phyloP scores from a whole-genome alignment of 2,888 invertebrate genomes.

The Hirtodrosophila histrioides region DNA sequence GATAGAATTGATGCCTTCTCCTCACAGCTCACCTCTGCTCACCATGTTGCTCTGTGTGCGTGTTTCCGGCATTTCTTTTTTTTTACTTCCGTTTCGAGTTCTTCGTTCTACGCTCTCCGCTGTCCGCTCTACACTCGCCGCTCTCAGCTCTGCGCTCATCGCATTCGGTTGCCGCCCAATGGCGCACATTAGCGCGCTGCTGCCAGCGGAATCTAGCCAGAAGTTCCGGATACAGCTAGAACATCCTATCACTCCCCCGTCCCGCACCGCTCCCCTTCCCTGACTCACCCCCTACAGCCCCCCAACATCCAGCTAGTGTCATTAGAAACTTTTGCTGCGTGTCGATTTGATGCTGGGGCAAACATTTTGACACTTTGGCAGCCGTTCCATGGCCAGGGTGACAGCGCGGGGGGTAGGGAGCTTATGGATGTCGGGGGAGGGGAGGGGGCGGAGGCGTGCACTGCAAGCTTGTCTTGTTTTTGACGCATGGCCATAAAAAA shows the following conservation, averaged over 20 bases:
- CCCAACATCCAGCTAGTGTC: conserved; percentile 34
- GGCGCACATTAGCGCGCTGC: conserved; percentile 52
- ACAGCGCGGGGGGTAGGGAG: neutral
- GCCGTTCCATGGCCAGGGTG: conserved; percentile 10
- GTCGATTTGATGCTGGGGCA: conserved; percentile 55
- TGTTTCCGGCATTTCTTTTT: conserved; percentile 61
- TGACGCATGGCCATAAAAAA: conserved; percentile 74
- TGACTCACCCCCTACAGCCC: neutral
- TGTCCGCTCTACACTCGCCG: conserved; percentile 11
- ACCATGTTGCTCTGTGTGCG: conserved; percentile 30
- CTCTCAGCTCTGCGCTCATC: neutral
- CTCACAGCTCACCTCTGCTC: neutral
- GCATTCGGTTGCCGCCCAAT: conserved; percentile 15
- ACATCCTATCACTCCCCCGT: conserved; percentile 22
- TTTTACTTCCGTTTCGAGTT: conserved; percentile 58
- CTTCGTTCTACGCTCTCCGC: conserved; percentile 24
- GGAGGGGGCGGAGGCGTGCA: neutral
- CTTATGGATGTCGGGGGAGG: neutral
- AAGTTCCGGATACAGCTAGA: conserved; percentile 52
- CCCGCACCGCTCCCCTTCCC: neutral
- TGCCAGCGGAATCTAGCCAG: conserved; percentile 38
- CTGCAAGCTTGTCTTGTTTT: conserved; percentile 55
- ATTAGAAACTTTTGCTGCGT: conserved; percentile 59
- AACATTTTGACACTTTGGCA: conserved; percentile 70
- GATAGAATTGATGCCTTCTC: conserved; percentile 23